These are phyloP conservation scores for Mylabris sibirica DNA, from an alignment of 2,888 invertebrate species.

Conservation along the genomic window DNA sequence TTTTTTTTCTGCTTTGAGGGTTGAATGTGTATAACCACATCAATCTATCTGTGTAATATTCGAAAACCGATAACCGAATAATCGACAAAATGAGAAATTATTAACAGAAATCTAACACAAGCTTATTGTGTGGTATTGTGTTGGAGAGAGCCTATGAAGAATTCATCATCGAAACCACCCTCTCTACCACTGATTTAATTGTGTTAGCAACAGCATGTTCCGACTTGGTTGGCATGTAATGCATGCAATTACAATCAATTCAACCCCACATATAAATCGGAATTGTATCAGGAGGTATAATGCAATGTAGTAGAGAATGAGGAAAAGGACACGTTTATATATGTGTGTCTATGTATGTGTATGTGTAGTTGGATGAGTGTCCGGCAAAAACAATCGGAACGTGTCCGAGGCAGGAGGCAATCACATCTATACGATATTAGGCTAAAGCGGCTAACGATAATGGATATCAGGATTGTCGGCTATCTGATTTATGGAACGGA, in stretches of 20 bases:
- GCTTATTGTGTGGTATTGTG: not conserved
- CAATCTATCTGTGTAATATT: constrained; percentile 5
- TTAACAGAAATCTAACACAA: constrained; percentile 19
- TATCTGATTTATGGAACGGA: constrained; percentile 61
- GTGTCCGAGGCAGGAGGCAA: constrained; percentile 33
- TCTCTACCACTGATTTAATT: constrained; percentile 31
- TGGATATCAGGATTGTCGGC: constrained; percentile 61
- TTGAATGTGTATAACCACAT: constrained; percentile 3
- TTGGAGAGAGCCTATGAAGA: constrained; percentile 21
- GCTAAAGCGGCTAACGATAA: constrained; percentile 58
- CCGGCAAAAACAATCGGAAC: constrained; percentile 54
- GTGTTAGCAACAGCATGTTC: constrained; percentile 40
- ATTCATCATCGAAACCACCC: constrained; percentile 28
- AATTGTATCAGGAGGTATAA: not conserved
- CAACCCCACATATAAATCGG: constrained; percentile 17
- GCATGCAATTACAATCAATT: constrained; percentile 53
- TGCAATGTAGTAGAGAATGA: constrained; percentile 5
- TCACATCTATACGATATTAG: constrained; percentile 52
- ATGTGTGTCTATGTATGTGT: not conserved
- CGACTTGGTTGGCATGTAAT: constrained; percentile 45
- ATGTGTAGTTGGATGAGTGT: constrained; percentile 21
- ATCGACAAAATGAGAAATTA: constrained; percentile 22
- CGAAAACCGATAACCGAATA: constrained; percentile 24
- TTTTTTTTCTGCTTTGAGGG: not conserved
- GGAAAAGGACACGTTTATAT: constrained; percentile 38